Evolutionary conservation across 2,797 vertebrate species (phyloP).

Genomic region (Sparidentex hasta): DNA sequence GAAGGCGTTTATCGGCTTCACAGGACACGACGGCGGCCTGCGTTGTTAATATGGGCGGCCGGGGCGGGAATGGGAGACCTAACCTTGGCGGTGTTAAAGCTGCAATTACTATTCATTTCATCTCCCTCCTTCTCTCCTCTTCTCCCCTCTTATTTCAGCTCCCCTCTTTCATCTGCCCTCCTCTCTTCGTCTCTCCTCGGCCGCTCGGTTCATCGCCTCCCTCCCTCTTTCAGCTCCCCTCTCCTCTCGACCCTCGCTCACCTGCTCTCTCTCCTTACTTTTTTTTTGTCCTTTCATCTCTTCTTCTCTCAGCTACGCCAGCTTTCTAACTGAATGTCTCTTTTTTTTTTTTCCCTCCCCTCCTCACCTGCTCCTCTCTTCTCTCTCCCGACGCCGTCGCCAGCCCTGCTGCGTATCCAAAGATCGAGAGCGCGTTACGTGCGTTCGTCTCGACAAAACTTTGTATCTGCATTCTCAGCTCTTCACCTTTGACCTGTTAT

Average conservation of each 20-base stretch:
- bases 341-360: neutral
- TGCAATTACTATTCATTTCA: constrained; percentile 62
- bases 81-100: constrained; percentile 55
- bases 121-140: constrained; percentile 11
- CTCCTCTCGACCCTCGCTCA: constrained; percentile 15
- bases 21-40: constrained; percentile 10
- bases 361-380: neutral
- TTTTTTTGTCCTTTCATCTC: constrained; percentile 3
- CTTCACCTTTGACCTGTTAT: constrained; percentile 29
- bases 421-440: neutral
- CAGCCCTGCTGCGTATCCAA: neutral
- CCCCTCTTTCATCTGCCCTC: constrained; percentile 44
- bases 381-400: neutral
- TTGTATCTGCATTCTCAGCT: constrained; percentile 24
- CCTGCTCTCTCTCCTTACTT: constrained; percentile 7
- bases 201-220: constrained; percentile 37
- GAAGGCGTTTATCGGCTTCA: constrained; percentile 9
- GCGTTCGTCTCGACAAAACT: neutral
- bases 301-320: constrained; percentile 4
- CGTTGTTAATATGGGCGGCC: constrained; percentile 17
- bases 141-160: constrained; percentile 31
- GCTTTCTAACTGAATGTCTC: constrained; percentile 4
- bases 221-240: constrained; percentile 37
- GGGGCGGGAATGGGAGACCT: constrained; percentile 4
- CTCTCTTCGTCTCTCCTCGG: constrained; percentile 21